Evolutionary conservation across 2,113 vertebrate species (phyloP), one percentile per base, ranked within the genome.

Genomic region (Hemibagrus wyckioides): DNA sequence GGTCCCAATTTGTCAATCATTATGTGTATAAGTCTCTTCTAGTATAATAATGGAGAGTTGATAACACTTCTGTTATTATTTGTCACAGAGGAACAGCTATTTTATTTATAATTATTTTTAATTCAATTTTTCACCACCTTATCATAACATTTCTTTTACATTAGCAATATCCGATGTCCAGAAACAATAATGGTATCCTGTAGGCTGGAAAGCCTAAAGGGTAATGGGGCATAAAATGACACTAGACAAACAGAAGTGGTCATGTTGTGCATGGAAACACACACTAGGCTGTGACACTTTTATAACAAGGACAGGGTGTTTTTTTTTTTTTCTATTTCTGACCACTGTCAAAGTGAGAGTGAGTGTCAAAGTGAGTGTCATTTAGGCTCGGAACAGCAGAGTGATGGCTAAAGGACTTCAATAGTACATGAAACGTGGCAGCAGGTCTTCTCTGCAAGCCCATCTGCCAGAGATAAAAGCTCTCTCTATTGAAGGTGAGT

Each of bases 401-500:
- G n/a, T 81, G 54, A 54, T 36, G n/a, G 71, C 57, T 85, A 44
- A 85, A 84, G 82, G 59, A 71, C 50, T 84, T 36, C n/a, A 33
- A 67, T 44, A 59, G 81, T 41, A 67, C 77, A 86, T 44, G 75
- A 87, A n/a, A 84, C 73, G 39, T 54, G 14, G 59, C 84, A 87
- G 82, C 85, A 84, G 21, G 65, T 86, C 59, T 75, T 48, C 52
- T 86, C 61, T 39, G 17, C 36, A 6, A 59, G 79, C 54, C 54
- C 71, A 79, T 84, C 61, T 59, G 11, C 75, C 57, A 84, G 19
- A 73, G 82, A 83, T 85, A 86, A 88, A 90, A 90, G 69, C 71
- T n/a, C 82, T 57, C 86, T 88, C 87, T 52, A 83, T 88, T 91
- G 83, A 90, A 89, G 84, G 85, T 91, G 88, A 90, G 90, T 90